Evolutionary conservation across 2,888 invertebrate species (phyloP), one percentile per base, ranked within the genome.

Genomic region (Orthonychiurus folsomi): DNA sequence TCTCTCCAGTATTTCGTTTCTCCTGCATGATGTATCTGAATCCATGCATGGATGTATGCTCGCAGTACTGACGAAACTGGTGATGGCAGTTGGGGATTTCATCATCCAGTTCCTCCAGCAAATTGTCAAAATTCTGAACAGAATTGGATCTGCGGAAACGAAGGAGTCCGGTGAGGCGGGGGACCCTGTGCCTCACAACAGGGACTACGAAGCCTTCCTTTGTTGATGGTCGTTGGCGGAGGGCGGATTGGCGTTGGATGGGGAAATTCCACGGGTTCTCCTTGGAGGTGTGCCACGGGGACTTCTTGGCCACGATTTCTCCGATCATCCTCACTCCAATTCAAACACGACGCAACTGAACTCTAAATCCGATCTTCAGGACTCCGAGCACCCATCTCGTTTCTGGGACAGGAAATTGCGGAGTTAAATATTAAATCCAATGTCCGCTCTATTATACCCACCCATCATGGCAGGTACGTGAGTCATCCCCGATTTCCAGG

Each of bases 11-110:
- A 18, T 62, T 65, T 52, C 72, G 54, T 18, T 67, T 66, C n/a
- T 64, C 62, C 48, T 72, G 69, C 1, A 67, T 69, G 26, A 71
- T 66, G 58, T 71, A 72, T 9, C 69, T 62, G 48, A 71, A 69
- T 18, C 72, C 65, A 20, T 65, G 65, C 50, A 64, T 59, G 1
- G 63, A 63, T 9, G 66, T 64, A 37, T 26, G 57, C n/a, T 66
- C 64, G 25, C 64, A 64, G 48, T 66, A 66, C 18, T 61, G 20
- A 21, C 50, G 54, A 37, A 66, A 62, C n/a, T 66, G 64, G 18
- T 56, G 60, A 15, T 2, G 50, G 48, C 66, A 66, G 27, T 52
- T 61, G 2, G 65, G 65, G 24, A 59, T 26, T 24, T 64, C 62
- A 37, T 28, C 37, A 26, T 57, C 57, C 15, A 55, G 2, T 52